A percentile compares a stretch with the other conserved stretches of the same genome.
Evolutionary conservation across 2,888 invertebrate species (phyloP).

Genomic region (Pinctada fucata): DNA sequence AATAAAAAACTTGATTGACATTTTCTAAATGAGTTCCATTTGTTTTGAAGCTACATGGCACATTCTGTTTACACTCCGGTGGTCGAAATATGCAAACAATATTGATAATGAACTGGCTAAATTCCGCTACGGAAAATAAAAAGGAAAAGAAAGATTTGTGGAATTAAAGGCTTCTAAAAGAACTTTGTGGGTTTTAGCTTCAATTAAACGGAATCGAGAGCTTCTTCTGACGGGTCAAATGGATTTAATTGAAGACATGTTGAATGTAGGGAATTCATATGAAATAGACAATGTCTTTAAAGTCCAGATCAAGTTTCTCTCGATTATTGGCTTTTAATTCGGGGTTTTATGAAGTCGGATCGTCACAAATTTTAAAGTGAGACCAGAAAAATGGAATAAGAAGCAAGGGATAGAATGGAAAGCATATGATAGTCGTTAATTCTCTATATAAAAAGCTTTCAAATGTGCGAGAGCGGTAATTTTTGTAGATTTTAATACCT

Average conservation of each 20-base stretch:
- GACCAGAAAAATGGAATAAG: neutral
- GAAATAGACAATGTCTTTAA: neutral
- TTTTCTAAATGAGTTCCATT: constrained; percentile 1
- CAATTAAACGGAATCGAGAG: neutral
- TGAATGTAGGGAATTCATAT: neutral
- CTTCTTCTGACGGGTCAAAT: neutral
- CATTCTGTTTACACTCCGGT: neutral
- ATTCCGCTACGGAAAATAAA: neutral
- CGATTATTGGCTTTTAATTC: neutral
- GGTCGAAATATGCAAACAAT: constrained; percentile 3
- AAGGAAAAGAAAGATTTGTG: neutral
- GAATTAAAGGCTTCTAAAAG: neutral
- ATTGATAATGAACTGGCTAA: neutral
- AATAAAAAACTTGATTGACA: neutral
- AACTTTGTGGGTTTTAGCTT: neutral
- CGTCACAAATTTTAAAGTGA: neutral
- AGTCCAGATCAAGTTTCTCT: neutral
- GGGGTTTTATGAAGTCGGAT: neutral
- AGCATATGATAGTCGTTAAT: constrained; percentile 1
- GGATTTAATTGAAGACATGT: constrained; percentile 2
- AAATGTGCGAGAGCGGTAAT: neutral
- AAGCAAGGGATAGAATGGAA: neutral
- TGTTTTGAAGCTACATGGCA: neutral
- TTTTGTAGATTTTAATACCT: neutral
- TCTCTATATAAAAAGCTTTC: neutral